These are phyloP conservation scores for Tyrophagus putrescentiae DNA, from an alignment of 1,140 invertebrate genomes.

Conservation along the genomic window DNA sequence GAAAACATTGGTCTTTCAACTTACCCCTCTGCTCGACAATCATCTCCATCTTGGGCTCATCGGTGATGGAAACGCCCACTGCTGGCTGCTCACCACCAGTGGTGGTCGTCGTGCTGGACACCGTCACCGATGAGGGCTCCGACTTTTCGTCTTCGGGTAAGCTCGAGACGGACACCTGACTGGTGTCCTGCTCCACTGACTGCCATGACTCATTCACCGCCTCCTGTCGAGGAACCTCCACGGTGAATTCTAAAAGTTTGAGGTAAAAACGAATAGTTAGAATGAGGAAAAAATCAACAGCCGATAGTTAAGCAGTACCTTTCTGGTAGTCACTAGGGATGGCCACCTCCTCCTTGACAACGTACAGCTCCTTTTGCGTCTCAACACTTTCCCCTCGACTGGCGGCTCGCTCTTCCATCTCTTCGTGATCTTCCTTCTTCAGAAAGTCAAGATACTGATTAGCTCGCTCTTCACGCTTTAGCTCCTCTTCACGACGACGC, in stretches of 20 bases:
- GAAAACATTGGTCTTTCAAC: not conserved
- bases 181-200: constrained; percentile 27
- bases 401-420: constrained; percentile 19
- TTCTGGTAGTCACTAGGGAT: constrained; percentile 17
- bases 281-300: not conserved
- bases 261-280: not conserved
- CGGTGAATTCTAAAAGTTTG: not conserved
- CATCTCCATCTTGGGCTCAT: constrained; percentile 15
- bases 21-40: constrained; percentile 22
- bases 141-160: constrained; percentile 29
- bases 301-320: not conserved
- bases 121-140: constrained; percentile 25
- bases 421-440: constrained; percentile 20
- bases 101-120: constrained; percentile 21
- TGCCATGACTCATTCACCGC: constrained; percentile 27
- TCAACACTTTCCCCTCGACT: constrained; percentile 15
- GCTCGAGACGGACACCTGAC: constrained; percentile 29
- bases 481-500: not conserved
- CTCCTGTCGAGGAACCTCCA: constrained; percentile 13
- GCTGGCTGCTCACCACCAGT: constrained; percentile 13
- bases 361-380: constrained; percentile 20
- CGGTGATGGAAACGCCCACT: not conserved
- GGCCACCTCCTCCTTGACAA: constrained; percentile 20
- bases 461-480: constrained; percentile 1
- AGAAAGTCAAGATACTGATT: constrained; percentile 21